These are phyloP conservation scores for Mormyrus proboscirostris DNA, from an alignment of 2,797 vertebrate species.

Conservation along the genomic window DNA sequence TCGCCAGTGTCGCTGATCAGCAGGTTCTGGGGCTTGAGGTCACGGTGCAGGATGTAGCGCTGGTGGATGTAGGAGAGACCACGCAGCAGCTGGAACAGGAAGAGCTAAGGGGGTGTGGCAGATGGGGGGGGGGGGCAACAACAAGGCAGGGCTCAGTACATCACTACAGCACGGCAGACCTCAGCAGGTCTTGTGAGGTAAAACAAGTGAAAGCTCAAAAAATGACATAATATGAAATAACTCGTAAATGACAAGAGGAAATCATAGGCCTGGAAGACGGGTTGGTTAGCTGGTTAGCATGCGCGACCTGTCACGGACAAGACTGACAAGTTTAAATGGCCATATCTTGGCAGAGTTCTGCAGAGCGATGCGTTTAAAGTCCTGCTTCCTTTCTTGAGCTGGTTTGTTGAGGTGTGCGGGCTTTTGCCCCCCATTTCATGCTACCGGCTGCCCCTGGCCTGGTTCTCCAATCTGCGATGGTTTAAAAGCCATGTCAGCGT, in stretches of 20 bases:
- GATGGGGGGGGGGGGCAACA: conserved; percentile 31
- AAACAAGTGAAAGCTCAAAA: not conserved
- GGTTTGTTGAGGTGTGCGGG: not conserved
- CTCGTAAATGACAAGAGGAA: not conserved
- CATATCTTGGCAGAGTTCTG: not conserved
- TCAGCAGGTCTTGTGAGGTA: not conserved
- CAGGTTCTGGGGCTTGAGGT: conserved; percentile 97
- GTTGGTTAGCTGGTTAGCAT: not conserved
- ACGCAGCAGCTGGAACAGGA: conserved; percentile 92
- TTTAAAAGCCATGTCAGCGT: not conserved
- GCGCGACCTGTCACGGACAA: not conserved
- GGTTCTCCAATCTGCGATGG: not conserved
- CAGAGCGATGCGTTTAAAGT: not conserved
- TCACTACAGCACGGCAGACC: not conserved
- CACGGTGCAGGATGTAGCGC: conserved; percentile 92
- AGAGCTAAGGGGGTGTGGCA: conserved; percentile 62
- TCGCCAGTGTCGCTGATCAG: conserved; percentile 95
- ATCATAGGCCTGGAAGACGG: not conserved
- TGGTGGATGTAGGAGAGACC: conserved; percentile 96
- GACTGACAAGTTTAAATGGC: not conserved
- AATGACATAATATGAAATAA: not conserved
- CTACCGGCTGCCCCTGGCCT: not conserved
- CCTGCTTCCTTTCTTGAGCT: not conserved
- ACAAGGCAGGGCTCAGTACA: not conserved
- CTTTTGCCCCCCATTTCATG: not conserved